Base-by-base conservation (phyloP, 2,888 invertebrate genomes). In the Busseola fusca region DNA sequence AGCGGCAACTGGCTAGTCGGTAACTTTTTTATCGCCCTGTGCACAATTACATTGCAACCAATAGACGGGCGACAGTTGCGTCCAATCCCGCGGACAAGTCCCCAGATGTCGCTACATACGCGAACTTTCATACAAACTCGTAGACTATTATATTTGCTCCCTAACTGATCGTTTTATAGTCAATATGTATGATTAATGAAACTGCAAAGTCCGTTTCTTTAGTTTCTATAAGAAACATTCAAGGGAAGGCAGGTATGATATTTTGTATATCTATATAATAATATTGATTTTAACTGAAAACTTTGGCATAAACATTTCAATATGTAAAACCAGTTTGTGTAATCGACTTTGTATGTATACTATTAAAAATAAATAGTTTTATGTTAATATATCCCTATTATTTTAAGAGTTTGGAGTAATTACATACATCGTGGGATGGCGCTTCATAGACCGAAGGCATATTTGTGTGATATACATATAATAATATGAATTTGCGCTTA, bases 241-340 rank as follows among this genome's bases (percentile, higher is more conserved):
- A 21, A n/a, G 1, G 50, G 12, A 27, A 27, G n/a, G 34, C 14
- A 18, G 63, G 6, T 37, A 42, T n/a, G 14, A 52, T 72, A n/a
- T n/a, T n/a, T 58, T 37, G 7, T 58, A 58, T 71, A 12, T 27
- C 3, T 58, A 50, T 50, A 21, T n/a, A 42, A 34, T 67, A 64
- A 58, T 40, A 1, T 1, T 40, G 16, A 21, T 34, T 34, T 30
- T 18, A 14, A 62, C 21, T 25, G 6, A 48, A 30, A 40, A n/a
- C 7, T 4, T 16, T 42, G 21, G 21, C 12, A 2, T 42, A 3
- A 27, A 18, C 70, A 37, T 56, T 56, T 48, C 18, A 25, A 30
- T 70, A 69, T 37, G 18, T 27, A 2, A n/a, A 45, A 27, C 37
- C 9, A 16, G 1, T 27, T 37, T 34, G 34, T 69, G 54, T 27